Base-by-base conservation (phyloP, 2,113 vertebrate genomes). In the Hystrix brachyura region DNA sequence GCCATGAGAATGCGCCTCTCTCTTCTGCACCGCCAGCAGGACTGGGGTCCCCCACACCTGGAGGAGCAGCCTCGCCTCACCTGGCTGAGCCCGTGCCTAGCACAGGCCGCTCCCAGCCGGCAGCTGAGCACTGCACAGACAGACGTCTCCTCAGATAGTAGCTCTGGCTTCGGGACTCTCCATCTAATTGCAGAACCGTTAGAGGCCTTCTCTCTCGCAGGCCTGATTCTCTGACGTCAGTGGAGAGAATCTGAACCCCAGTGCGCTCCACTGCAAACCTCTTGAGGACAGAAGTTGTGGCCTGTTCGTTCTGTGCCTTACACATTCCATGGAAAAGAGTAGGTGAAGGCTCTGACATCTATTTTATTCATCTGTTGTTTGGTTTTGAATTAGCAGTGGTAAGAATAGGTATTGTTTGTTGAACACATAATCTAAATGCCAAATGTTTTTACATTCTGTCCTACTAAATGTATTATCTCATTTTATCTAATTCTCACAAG, bases 401-500 rank as follows among this genome's bases (percentile, higher is more conserved):
- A 21, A 71, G 21, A 23, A 34, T 25, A 71, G 43, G 25, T 60
- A 87, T 62, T 46, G 23, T 72, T 80, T 71, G 48, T 27, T 48
- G 57, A 55, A n/a, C 57, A 57, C 1, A 38, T 65, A 86, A 80
- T 72, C 29, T 32, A 29, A 10, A 23, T 59, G 13, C 15, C 17
- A 74, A 59, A 59, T 69, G 13, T 59, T 84, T 94, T 94, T 74
- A 57, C 48, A 65, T 57, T 38, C 59, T 90, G 57, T 25, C 82
- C 57, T 57, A 53, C 38, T 74, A 67, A 43, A 65, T n/a, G 19
- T 51, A 80, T 62, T 21, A 59, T 65, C 69, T 57, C 71, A 38
- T 80, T 84, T 84, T 57, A 84, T 25, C 57, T 23, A 67, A 84
- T 71, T 84, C 82, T 94, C 90, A 92, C 55, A 92, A 27, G 15